These are phyloP conservation scores for Ceratina calcarata DNA, from an alignment of 1,140 invertebrate species.

Conservation along the genomic window DNA sequence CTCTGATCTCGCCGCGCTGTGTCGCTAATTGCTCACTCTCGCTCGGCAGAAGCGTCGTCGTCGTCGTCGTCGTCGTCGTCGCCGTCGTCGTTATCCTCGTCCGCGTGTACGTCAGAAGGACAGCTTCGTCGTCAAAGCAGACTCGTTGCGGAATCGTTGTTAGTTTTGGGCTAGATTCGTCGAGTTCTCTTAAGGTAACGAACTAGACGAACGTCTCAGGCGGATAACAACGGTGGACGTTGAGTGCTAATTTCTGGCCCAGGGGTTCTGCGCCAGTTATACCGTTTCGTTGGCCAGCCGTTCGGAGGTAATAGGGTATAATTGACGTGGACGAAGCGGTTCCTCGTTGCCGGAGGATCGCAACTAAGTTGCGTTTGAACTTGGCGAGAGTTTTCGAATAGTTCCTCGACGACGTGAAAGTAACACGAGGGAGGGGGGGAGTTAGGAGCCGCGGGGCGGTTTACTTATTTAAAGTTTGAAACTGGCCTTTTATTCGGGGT, in stretches of 20 bases:
- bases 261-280: background rate
- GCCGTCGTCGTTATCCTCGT: constrained; percentile 59
- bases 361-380: too few species aligned
- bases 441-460: too few species aligned
- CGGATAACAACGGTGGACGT: constrained; percentile 35
- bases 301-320: constrained; percentile 14
- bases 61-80: constrained; percentile 59
- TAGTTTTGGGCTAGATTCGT: background rate
- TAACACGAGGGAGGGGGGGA: too few species aligned
- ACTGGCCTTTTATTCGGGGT: too few species aligned
- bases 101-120: constrained; percentile 37
- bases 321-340: background rate
- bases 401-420: too few species aligned
- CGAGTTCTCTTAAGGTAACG: constrained; percentile 24
- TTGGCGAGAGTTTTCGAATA: too few species aligned
- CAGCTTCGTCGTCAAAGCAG: constrained; percentile 32
- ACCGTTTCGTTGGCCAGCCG: background rate
- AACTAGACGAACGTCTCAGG: constrained; percentile 30
- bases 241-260: constrained; percentile 39
- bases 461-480: too few species aligned
- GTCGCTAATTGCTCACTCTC: constrained; percentile 79
- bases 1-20: constrained; percentile 78
- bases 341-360: background rate
- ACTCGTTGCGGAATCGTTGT: background rate
- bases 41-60: constrained; percentile 76